Evolutionary conservation across 2,888 invertebrate genomes (phyloP), one percentile per base, ranked within the genome.

Genomic region (Drosophila formosana): DNA sequence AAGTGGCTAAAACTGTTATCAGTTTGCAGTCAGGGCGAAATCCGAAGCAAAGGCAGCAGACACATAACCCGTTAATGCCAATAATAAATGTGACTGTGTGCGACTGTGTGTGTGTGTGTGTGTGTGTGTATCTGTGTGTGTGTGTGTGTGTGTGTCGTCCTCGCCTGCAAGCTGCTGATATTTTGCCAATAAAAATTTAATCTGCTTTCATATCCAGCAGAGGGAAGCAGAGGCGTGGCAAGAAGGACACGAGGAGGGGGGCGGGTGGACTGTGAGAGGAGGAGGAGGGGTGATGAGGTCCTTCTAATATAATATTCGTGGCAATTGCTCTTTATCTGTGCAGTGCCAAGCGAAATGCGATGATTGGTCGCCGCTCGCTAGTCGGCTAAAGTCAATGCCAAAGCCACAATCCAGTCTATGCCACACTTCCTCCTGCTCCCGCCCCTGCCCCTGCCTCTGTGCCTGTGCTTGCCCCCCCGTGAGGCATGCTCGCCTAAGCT

Each of bases 151-250:
- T 56, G 72, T n/a, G n/a, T n/a, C n/a, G 61, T 68, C 57, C 52
- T 57, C 61, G 61, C 49, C 71, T 71, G 75, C 60, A 46, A 13
- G 51, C 63, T 69, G 56, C 78, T 81, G 85, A 88, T 88, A 85
- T 82, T 84, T 82, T 77, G 76, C 80, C 88, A 89, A 89, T 89
- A 89, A 89, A 89, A 89, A 88, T 89, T 73, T 89, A 89, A 89
- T 86, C 89, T 85, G 53, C 72, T 78, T 72, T 75, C 71, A 77
- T 76, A 79, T 75, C 73, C 83, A 76, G 68, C 65, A 70, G 64
- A 67, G 67, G 52, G 39, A 5, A 7, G 8, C 0, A 43, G 39
- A 28, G 18, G 18, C 18, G 18, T 18, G 18, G 18, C 18, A 1
- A 5, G 6, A n/a, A 2, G 25, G 3, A 13, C 7, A 9, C 25